These are phyloP conservation scores for Megalopta genalis DNA, from an alignment of 1,140 invertebrate genomes.

Conservation along the genomic window DNA sequence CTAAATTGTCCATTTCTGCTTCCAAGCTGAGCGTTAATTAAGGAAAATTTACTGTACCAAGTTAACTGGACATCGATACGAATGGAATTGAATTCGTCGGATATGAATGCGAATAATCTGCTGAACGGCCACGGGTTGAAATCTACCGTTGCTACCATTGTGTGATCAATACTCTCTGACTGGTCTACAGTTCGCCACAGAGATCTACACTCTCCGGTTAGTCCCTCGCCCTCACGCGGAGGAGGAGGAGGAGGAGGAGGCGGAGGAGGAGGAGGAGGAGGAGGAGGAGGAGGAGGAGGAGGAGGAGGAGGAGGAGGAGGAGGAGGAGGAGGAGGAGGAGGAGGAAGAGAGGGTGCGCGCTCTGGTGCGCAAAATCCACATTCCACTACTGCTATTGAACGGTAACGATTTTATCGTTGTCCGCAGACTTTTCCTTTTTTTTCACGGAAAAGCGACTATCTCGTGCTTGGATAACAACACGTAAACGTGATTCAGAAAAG, in stretches of 20 bases:
- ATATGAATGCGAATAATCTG: too few relatives aligned
- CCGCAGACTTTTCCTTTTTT: not conserved
- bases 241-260: conserved; percentile 30
- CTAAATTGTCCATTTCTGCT: too few relatives aligned
- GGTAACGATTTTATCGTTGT: conserved; percentile 58
- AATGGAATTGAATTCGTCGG: too few relatives aligned
- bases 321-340: conserved; percentile 26
- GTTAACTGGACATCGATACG: too few relatives aligned
- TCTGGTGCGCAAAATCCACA: conserved; percentile 42
- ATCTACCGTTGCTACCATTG: conserved; percentile 31
- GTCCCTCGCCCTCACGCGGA: conserved; percentile 42
- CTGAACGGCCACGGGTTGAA: conserved; percentile 10
- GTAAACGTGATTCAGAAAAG: too few relatives aligned
- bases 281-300: conserved; percentile 40
- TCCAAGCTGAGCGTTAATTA: too few relatives aligned
- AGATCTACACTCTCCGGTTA: conserved; percentile 54
- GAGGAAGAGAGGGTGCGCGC: conserved; percentile 46
- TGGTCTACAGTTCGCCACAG: conserved; percentile 44
- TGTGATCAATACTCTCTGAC: conserved; percentile 57
- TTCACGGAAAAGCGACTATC: not conserved
- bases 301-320: conserved; percentile 36
- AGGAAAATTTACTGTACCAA: too few relatives aligned
- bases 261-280: conserved; percentile 29
- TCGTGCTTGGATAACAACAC: not conserved
- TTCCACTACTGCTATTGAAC: conserved; percentile 18